Base-by-base conservation (phyloP, 2,888 invertebrate genomes). In the Sussaba pulchella region DNA sequence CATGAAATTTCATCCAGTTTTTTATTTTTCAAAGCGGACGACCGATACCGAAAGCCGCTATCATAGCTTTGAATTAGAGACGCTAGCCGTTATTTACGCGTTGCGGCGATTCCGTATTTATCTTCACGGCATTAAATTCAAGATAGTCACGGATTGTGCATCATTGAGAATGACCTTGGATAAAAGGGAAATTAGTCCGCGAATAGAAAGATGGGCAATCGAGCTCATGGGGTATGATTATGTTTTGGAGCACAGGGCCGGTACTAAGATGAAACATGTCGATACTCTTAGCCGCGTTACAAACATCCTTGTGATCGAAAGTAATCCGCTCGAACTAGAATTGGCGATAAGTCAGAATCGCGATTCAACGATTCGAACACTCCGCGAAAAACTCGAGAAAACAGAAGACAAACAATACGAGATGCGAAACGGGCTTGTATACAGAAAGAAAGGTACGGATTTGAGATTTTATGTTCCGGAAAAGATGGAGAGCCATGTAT, bases 91-190 rank as follows among this genome's bases (percentile, higher is more conserved):
- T 72, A 78, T 86, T 72, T 83, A 85, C 71, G 83, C 89, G 2
- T 47, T 87, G 6, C 74, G 85, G 39, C 36, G 86, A 45, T 88
- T 89, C 72, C 74, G 83, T 1, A 57, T 86, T 66, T 87, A 88
- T 64, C 59, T 87, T 26, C 70, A 82, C 6, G 87, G 87, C 6
- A 83, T 87, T 9, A 57, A 82, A 52, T 86, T 89, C 66, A 87
- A 81, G 74, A 87, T 88, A 14, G 71, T 87, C 5, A 89, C 88
- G 0, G 88, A 89, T 77, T 89, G 88, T 70, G 83, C 86, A 75
- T 81, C 84, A 31, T 43, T 88, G 1, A 82, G 80, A 57, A 31
- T 84, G 54, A 74, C 87, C n/a, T 79, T 88, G 31, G 66, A 74
- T 14, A 88, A 87, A 76, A 43, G 83, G 69, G 86, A 88, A n/a